A percentile compares a stretch with the other conserved stretches of the same genome.
phyloP scores from a whole-genome alignment of 2,113 vertebrate species.

The Beaufortia kweichowensis region DNA sequence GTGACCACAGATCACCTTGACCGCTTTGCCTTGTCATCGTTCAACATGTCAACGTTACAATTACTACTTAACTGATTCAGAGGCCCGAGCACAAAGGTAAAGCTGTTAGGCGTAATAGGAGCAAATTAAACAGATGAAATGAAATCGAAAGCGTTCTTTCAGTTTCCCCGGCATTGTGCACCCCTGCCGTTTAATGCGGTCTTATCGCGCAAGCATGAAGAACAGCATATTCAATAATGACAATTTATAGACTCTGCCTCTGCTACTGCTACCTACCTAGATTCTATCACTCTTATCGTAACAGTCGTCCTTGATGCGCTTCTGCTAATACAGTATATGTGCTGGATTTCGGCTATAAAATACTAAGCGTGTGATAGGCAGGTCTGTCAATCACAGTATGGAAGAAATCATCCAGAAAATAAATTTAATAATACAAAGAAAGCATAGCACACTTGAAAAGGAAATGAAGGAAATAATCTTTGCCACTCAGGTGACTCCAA shows the following conservation, averaged over 20 bases:
- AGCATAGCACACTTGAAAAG: neutral
- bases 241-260: conserved; percentile 47
- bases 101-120: conserved; percentile 38
- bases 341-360: conserved; percentile 12
- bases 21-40: conserved; percentile 32
- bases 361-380: neutral
- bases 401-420: conserved; percentile 33
- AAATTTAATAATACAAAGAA: conserved; percentile 18
- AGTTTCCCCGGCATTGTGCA: conserved; percentile 32
- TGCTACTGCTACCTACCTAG: conserved; percentile 44
- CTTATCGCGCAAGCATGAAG: conserved; percentile 46
- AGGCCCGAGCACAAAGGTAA: conserved; percentile 43
- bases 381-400: conserved; percentile 41
- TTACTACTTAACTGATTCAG: conserved; percentile 39
- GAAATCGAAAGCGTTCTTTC: conserved; percentile 40
- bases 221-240: conserved; percentile 49
- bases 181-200: conserved; percentile 38
- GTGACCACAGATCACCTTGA: conserved; percentile 29
- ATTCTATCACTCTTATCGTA: conserved; percentile 49
- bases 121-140: conserved; percentile 49
- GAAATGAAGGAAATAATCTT: neutral
- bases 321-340: conserved; percentile 14
- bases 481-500: conserved; percentile 7
- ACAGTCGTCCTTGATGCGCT: conserved; percentile 48
- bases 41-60: conserved; percentile 45